Percentiles rank a stretch among this genome's conserved stretches.
These are phyloP conservation scores for Lasioglossum oenotherae DNA, from an alignment of 2,888 invertebrate genomes.

Conservation along the genomic window DNA sequence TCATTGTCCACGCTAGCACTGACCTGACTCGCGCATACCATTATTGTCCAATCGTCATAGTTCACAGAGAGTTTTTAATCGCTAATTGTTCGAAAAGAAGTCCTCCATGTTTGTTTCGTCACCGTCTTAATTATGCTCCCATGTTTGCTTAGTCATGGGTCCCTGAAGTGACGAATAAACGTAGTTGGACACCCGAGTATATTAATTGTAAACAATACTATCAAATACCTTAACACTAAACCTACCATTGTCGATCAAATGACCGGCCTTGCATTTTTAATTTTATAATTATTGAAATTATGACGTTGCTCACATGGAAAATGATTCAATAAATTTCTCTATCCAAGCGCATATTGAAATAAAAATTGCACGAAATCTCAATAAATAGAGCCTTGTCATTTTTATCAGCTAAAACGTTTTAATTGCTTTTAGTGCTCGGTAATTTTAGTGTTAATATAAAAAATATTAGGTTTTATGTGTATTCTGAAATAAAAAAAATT, in stretches of 20 bases:
- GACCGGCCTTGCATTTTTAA: no score
- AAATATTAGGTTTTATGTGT: background rate
- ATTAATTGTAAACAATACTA: background rate
- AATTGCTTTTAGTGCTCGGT: no score
- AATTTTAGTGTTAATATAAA: background rate
- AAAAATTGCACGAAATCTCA: no score
- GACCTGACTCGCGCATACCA: background rate
- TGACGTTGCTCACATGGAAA: no score
- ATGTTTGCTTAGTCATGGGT: background rate
- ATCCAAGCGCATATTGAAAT: no score
- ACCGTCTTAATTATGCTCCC: background rate
- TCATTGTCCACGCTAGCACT: constrained; percentile 2
- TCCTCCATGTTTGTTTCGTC: background rate
- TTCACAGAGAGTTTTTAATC: background rate
- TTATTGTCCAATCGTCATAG: background rate
- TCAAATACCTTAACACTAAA: background rate
- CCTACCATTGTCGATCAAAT: no score
- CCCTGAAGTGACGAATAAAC: background rate
- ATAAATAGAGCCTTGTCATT: no score
- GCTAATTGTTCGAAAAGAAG: background rate
- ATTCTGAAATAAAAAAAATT: background rate
- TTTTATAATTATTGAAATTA: no score
- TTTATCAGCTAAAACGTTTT: no score
- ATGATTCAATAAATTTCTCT: no score
- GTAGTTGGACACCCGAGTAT: background rate